These are phyloP conservation scores for Diachasmimorpha longicaudata DNA, from an alignment of 1,140 invertebrate species.

Conservation along the genomic window DNA sequence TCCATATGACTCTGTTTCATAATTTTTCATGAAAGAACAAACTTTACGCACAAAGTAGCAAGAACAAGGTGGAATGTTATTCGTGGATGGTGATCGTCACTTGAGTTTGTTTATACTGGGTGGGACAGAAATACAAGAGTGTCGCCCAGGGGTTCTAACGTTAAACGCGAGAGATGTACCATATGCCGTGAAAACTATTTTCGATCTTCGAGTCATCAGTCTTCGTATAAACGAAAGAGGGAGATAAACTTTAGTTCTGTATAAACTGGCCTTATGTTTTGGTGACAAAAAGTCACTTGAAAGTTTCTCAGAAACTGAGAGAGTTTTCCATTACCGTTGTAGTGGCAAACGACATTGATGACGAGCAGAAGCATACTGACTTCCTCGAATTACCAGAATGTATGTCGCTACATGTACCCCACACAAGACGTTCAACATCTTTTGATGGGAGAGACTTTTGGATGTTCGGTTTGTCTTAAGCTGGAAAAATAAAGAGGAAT, in stretches of 20 bases:
- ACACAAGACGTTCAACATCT: background rate
- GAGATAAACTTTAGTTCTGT: background rate
- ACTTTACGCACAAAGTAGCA: background rate
- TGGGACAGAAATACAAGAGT: slow-evolving; percentile 59
- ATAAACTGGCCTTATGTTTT: background rate
- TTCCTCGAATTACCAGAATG: slow-evolving; percentile 9
- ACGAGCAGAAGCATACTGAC: slow-evolving; percentile 19
- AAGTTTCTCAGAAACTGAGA: slow-evolving; percentile 6
- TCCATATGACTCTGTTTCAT: background rate
- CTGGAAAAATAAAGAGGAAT: slow-evolving; percentile 23
- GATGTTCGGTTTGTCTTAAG: background rate
- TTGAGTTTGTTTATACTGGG: slow-evolving; percentile 56
- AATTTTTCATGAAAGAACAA: background rate
- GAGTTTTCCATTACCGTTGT: background rate
- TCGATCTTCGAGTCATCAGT: slow-evolving; percentile 12
- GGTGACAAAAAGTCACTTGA: slow-evolving; percentile 20
- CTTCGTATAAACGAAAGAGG: background rate
- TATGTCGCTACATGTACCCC: background rate
- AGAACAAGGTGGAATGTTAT: slow-evolving; percentile 41
- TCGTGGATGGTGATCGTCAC: slow-evolving; percentile 55
- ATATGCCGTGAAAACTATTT: slow-evolving; percentile 44
- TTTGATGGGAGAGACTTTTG: slow-evolving; percentile 12
- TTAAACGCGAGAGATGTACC: slow-evolving; percentile 41
- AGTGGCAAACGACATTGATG: slow-evolving; percentile 15
- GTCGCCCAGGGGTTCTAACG: slow-evolving; percentile 33